Evolutionary conservation across 2,888 invertebrate genomes (phyloP).

Genomic region (Ophion ventricosus): DNA sequence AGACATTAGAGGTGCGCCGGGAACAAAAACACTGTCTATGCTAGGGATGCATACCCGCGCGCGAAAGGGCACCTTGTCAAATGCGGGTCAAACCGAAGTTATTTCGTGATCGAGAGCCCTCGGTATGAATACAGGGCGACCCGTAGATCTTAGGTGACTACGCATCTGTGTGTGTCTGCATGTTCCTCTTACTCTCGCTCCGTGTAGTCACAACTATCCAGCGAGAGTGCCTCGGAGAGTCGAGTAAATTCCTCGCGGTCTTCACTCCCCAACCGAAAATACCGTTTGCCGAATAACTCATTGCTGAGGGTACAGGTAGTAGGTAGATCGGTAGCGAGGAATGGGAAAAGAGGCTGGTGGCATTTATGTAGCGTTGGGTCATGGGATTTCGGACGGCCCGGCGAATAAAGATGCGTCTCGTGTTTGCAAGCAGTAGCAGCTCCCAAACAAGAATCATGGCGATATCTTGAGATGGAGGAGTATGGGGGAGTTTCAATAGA

Average conservation of each 20-base stretch:
- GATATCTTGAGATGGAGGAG: constrained; percentile 18
- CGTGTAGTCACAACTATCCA: constrained; percentile 36
- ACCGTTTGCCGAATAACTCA: constrained; percentile 62
- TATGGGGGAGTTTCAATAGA: background rate
- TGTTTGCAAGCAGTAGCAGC: constrained; percentile 18
- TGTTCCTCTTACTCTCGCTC: background rate
- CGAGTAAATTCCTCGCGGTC: constrained; percentile 54
- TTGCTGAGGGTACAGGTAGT: constrained; percentile 13
- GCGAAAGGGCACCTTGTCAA: constrained; percentile 50
- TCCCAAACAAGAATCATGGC: constrained; percentile 38
- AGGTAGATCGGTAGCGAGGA: background rate
- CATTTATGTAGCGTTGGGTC: constrained; percentile 27
- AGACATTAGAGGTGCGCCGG: constrained; percentile 9
- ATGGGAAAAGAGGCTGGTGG: background rate
- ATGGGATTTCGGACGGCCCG: constrained; percentile 46
- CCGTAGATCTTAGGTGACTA: background rate
- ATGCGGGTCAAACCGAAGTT: constrained; percentile 61
- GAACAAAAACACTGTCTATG: background rate
- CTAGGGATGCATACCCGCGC: constrained; percentile 14
- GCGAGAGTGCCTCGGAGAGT: constrained; percentile 44
- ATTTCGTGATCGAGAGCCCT: constrained; percentile 21
- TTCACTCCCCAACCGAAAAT: constrained; percentile 59
- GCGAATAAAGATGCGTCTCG: constrained; percentile 51
- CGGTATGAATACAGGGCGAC: background rate
- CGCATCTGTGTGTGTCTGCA: background rate